Evolutionary conservation across 2,888 invertebrate genomes (phyloP).

Genomic region (Pheosia tremula): DNA sequence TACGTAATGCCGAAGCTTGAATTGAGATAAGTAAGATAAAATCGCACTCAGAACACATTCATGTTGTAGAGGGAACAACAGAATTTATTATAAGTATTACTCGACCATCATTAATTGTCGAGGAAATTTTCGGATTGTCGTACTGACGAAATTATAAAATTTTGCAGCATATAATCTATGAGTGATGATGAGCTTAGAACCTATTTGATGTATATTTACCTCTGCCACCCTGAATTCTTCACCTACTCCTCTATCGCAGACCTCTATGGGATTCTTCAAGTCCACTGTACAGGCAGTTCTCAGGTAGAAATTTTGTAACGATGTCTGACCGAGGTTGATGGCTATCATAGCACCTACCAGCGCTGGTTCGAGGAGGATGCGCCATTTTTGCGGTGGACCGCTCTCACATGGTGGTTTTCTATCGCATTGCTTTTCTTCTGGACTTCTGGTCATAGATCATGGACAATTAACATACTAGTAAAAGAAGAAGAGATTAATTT

Average conservation of each 20-base stretch:
- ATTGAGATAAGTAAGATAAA: not conserved
- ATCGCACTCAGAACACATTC: no score
- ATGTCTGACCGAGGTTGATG: constrained; percentile 85
- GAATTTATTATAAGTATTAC: no score
- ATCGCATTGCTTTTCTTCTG: constrained; percentile 28
- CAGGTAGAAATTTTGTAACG: constrained; percentile 89
- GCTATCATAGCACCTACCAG: constrained; percentile 87
- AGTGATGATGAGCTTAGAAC: no score
- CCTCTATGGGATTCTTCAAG: constrained; percentile 83
- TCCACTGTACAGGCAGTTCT: constrained; percentile 91
- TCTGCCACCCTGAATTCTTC: constrained; percentile 68
- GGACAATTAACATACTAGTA: not conserved
- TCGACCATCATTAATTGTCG: no score
- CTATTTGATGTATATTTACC: constrained; percentile 45
- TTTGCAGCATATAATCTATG: no score
- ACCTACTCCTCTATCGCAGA: constrained; percentile 85
- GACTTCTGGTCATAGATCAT: constrained; percentile 20
- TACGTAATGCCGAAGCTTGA: not conserved
- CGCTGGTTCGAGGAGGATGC: constrained; percentile 88
- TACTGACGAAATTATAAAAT: no score
- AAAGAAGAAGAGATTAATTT: not conserved
- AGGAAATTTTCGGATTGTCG: no score
- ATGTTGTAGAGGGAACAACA: no score
- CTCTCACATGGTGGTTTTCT: constrained; percentile 33
- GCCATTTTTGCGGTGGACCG: constrained; percentile 54